Conservation (phyloP, 2,888 invertebrate species). For the Morpho helenor region DNA sequence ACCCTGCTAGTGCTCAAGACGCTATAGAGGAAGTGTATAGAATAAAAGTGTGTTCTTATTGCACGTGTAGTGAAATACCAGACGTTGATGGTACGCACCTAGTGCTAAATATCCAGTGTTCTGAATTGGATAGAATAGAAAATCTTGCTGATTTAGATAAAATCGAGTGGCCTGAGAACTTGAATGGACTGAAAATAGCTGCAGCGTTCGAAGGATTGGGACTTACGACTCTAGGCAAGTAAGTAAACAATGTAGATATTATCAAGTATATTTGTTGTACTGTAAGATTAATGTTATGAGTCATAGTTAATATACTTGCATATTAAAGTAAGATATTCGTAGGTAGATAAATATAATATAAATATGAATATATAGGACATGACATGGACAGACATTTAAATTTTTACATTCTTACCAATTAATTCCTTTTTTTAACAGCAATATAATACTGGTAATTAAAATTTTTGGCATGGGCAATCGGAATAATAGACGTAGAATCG, state of each 20-base stretch:
- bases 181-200: conserved; percentile 63
- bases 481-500: too few relatives aligned
- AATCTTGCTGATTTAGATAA: conserved; percentile 64
- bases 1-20: conserved; percentile 44
- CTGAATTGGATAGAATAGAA: conserved; percentile 56
- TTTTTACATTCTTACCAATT: too few relatives aligned
- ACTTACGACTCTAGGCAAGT: conserved; percentile 66
- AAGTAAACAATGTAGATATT: conserved; percentile 35
- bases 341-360: too few relatives aligned
- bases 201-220: conserved; percentile 65
- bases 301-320: background rate
- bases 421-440: too few relatives aligned
- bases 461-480: too few relatives aligned
- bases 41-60: conserved; percentile 60
- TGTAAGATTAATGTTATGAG: conserved; percentile 9
- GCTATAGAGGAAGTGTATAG: conserved; percentile 40
- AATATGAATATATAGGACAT: too few relatives aligned
- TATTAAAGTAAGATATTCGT: too few relatives aligned
- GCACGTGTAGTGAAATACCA: conserved; percentile 70
- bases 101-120: conserved; percentile 68
- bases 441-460: too few relatives aligned
- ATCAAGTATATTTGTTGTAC: background rate
- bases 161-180: conserved; percentile 66
- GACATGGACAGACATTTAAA: too few relatives aligned
- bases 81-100: conserved; percentile 59